Evolutionary conservation across 2,797 vertebrate species (phyloP), one percentile per base, ranked within the genome.

Genomic region (Neopelma chrysocephalum): DNA sequence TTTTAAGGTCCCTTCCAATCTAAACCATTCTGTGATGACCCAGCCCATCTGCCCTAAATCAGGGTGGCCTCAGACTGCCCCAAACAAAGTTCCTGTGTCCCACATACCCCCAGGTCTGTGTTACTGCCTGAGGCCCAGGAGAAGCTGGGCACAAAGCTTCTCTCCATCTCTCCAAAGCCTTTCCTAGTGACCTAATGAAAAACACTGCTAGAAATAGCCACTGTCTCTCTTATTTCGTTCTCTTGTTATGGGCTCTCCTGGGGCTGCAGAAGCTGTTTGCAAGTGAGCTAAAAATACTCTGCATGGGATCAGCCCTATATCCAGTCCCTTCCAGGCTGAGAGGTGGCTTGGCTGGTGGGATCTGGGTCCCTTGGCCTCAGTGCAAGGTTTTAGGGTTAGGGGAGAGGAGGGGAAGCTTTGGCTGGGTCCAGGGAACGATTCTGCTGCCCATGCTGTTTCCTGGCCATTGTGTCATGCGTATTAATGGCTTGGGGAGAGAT

Each of bases 161-260:
- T 80, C 77, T 47, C 51, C 6, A 21, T 47, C 50, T 87, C 53
- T 79, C 62, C 53, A 66, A 60, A 85, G 65, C 78, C 73, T 94
- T 86, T 91, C 66, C 81, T 73, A 43, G n/a, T 83, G 92, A 94
- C 66, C 77, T 75, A 76, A 47, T 92, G 79, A 71, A 93, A 90
- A 93, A 17, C 64, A 11, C 38, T 64, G 76, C 96, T 96, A 61
- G 94, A 96, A 96, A 96, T 93, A 96, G 90, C 83, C 68, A 23
- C 68, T 13, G 32, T 70, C 66, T 78, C 81, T 94, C 78, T 84
- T 82, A 61, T 89, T 96, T 94, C 14, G 0, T 91, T 89, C 94
- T 95, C 93, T 95, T 75, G 66, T 94, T 95, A 83, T 3, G 29
- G 54, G 42, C 75, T 87, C 66, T 73, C 81, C 56, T 75, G 60